Evolutionary conservation across 2,888 invertebrate species (phyloP), one percentile per base, ranked within the genome.

Genomic region (Diachrysia chrysitis): DNA sequence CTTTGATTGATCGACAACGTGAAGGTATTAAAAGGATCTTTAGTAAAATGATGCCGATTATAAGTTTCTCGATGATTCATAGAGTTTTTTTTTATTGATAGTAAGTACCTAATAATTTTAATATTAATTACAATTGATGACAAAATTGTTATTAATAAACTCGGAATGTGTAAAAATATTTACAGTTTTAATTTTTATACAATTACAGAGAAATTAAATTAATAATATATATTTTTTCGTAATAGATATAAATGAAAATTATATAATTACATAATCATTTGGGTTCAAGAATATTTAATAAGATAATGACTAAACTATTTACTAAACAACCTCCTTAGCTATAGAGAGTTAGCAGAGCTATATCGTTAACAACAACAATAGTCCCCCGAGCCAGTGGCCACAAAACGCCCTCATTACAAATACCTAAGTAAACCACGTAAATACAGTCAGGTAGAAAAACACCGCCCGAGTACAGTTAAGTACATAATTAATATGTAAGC

Each of bases 401-500:
- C 71, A 75, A 61, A 74, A 59, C 74, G 63, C 68, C 75, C 66
- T 71, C 66, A 73, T 73, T 71, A 78, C 73, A 71, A 68, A 69
- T 69, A 76, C 68, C 64, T 71, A 73, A 63, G 29, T 63, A 57
- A 68, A 29, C 59, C 64, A 62, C 70, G 69, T 76, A 78, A 81
- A 80, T 79, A 85, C 82, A 71, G 72, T 80, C 85, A 87, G 85
- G 86, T 85, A 83, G 77, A 87, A 85, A 87, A 86, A 83, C 78
- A 79, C 67, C 68, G 71, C 76, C 72, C 71, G 71, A 86, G 83
- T 82, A 78, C 83, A 79, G 81, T 78, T 91, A 89, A 92, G 92
- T 91, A 94, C 90, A 94, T 95, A 94, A 94, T 95, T 94, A 95
- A 93, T 93, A 94, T 93, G 93, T 93, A 91, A 90, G 89, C 90